Conservation (phyloP, 2,888 invertebrate genomes). For the Altica lythri region DNA sequence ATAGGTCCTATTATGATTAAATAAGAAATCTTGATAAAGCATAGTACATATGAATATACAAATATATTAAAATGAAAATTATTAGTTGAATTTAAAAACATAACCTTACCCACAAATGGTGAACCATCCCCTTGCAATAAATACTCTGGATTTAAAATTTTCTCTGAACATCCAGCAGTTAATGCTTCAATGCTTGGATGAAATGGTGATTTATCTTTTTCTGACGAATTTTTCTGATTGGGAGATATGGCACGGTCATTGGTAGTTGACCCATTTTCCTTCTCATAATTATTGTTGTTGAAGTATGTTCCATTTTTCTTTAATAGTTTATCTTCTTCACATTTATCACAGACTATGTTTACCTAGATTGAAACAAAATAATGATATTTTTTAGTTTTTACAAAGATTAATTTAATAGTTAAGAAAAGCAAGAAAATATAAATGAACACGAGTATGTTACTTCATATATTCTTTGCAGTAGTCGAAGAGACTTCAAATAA, state of each 20-base stretch:
- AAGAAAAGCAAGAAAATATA: no score
- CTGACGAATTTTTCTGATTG: conserved; percentile 61
- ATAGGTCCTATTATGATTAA: no score
- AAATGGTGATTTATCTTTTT: conserved; percentile 49
- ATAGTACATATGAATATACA: no score
- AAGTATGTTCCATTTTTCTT: conserved; percentile 55
- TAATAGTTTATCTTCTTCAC: conserved; percentile 48
- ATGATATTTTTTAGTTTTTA: not conserved
- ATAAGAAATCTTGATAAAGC: not conserved
- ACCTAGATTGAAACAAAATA: conserved; percentile 62
- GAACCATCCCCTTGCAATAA: conserved; percentile 74
- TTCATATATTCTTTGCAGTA: no score
- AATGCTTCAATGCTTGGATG: conserved; percentile 68
- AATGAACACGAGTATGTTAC: no score
- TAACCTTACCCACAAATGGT: conserved; percentile 67
- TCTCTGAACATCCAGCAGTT: conserved; percentile 80
- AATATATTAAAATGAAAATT: no score
- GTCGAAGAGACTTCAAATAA: no score
- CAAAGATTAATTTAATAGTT: no score
- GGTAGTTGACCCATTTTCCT: conserved; percentile 51
- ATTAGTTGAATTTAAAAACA: no score
- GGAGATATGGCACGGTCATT: conserved; percentile 57
- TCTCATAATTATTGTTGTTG: conserved; percentile 58
- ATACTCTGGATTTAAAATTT: conserved; percentile 79
- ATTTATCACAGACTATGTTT: conserved; percentile 69